A percentile compares a stretch with the other conserved stretches of the same genome.
Evolutionary conservation across 2,888 invertebrate species (phyloP).

Genomic region (Philhelius pedissequus): DNA sequence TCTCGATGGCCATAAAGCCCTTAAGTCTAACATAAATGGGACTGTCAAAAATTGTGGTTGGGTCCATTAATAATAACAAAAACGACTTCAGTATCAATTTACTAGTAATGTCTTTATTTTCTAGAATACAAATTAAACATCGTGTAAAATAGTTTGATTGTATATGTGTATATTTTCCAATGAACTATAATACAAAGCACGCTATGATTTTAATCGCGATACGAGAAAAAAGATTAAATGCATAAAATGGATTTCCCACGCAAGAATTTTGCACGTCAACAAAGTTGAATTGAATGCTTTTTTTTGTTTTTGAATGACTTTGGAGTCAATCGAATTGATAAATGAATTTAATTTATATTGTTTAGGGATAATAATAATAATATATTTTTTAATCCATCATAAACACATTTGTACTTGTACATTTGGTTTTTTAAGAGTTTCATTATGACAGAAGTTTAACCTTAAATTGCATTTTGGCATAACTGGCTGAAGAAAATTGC

Average conservation of each 20-base stretch:
- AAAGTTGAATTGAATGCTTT: background rate
- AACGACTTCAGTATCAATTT: background rate
- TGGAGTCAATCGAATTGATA: background rate
- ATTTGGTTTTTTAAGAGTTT: too few species aligned
- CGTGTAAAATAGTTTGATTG: background rate
- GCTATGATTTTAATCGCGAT: constrained; percentile 2
- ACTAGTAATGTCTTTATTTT: background rate
- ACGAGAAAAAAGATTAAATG: constrained; percentile 19
- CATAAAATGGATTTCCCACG: constrained; percentile 19
- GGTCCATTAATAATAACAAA: background rate
- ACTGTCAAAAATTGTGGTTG: too few species aligned
- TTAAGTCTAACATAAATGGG: too few species aligned
- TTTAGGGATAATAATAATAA: too few species aligned
- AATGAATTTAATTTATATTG: too few species aligned
- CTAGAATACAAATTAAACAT: background rate
- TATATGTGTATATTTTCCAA: background rate
- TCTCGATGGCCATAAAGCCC: too few species aligned
- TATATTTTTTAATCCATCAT: too few species aligned
- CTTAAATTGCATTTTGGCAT: too few species aligned
- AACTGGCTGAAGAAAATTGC: too few species aligned
- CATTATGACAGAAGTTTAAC: too few species aligned
- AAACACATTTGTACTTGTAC: too few species aligned
- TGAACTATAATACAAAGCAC: too few species aligned
- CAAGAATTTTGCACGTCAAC: constrained; percentile 24
- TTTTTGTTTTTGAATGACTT: background rate